These are phyloP conservation scores for Coccyzus lansbergi DNA, from an alignment of 2,797 vertebrate species.

Conservation along the genomic window DNA sequence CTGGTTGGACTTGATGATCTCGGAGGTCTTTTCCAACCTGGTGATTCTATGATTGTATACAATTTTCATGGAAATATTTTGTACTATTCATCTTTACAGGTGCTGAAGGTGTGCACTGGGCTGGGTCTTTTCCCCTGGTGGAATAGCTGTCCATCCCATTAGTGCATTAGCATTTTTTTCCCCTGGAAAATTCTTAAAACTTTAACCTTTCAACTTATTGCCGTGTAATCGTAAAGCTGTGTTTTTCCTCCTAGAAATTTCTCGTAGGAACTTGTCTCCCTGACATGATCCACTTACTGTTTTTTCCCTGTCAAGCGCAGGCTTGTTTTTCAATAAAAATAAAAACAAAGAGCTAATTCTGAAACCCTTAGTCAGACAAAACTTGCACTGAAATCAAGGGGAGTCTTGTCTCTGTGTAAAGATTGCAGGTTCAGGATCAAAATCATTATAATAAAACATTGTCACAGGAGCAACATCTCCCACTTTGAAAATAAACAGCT, in stretches of 20 bases:
- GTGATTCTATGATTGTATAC: no score
- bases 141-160: background rate
- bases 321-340: slow-evolving; percentile 56
- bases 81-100: background rate
- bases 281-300: slow-evolving; percentile 59
- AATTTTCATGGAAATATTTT: background rate
- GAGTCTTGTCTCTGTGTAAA: slow-evolving; percentile 28
- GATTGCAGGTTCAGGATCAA: slow-evolving; percentile 53
- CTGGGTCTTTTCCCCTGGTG: background rate
- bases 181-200: background rate
- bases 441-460: slow-evolving; percentile 56
- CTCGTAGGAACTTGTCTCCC: slow-evolving; percentile 7
- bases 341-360: slow-evolving; percentile 59
- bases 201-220: background rate
- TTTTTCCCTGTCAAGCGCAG: slow-evolving; percentile 21
- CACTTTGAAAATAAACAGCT: slow-evolving; percentile 57
- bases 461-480: slow-evolving; percentile 45
- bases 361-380: slow-evolving; percentile 43
- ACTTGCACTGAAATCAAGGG: slow-evolving; percentile 25
- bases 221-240: background rate
- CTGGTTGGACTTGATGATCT: no score
- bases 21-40: no score
- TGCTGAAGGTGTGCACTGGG: background rate
- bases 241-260: slow-evolving; percentile 57
- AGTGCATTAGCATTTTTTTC: background rate